Evolutionary conservation across 2,888 invertebrate genomes (phyloP).

Genomic region (Bombylius major): DNA sequence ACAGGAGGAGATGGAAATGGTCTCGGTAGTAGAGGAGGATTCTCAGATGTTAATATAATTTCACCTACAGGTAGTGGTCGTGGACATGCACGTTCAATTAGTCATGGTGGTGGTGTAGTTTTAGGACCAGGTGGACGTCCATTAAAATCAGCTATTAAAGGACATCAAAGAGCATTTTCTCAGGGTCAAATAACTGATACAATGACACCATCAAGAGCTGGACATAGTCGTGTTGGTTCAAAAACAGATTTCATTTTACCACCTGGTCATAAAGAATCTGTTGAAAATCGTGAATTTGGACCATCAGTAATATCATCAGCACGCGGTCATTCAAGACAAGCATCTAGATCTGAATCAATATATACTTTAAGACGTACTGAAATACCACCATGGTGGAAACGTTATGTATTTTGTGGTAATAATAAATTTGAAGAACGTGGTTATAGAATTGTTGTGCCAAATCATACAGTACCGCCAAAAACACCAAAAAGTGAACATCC

Average conservation of each 20-base stretch:
- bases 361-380: conserved; percentile 71
- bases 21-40: conserved; percentile 18
- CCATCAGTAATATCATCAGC: conserved; percentile 36
- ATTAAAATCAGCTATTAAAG: conserved; percentile 57
- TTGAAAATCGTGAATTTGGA: conserved; percentile 47
- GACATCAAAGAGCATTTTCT: conserved; percentile 75
- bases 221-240: conserved; percentile 70
- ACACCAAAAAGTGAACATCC: conserved; percentile 70
- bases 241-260: conserved; percentile 83
- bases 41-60: background rate
- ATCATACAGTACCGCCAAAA: conserved; percentile 71
- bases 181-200: conserved; percentile 72
- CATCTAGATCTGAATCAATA: conserved; percentile 78
- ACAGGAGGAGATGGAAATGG: conserved; percentile 16
- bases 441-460: conserved; percentile 65
- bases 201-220: conserved; percentile 38
- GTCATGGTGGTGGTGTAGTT: conserved; percentile 62
- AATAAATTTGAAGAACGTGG: conserved; percentile 55
- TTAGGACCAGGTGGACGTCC: conserved; percentile 45
- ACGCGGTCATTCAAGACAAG: conserved; percentile 71
- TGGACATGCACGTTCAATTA: conserved; percentile 69
- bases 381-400: conserved; percentile 58
- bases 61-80: conserved; percentile 17
- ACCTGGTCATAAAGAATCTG: conserved; percentile 68
- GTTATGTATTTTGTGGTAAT: conserved; percentile 48